Conservation (phyloP, 23 tunicate genomes). For the Trididemnum clinides region DNA sequence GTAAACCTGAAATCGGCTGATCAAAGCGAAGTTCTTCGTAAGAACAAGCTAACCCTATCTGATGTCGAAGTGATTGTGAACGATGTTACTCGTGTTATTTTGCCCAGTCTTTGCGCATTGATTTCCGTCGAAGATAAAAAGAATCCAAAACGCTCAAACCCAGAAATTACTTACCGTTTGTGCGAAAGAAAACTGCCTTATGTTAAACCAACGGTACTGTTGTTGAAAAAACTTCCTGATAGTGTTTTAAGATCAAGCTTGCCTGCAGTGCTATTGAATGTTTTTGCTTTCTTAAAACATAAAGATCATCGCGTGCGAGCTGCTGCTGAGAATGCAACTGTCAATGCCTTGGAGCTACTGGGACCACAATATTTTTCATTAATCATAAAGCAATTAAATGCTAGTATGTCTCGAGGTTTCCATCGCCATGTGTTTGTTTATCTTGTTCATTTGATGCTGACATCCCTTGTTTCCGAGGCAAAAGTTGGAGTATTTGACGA, state of each 20-base stretch:
- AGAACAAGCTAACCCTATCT: not conserved
- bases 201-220: slow-evolving; percentile 64
- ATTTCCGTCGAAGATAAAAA: slow-evolving; percentile 45
- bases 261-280: slow-evolving; percentile 55
- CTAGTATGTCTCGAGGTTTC: slow-evolving; percentile 69
- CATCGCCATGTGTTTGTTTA: slow-evolving; percentile 78
- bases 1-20: not conserved
- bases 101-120: slow-evolving; percentile 48
- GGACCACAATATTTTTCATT: slow-evolving; percentile 39
- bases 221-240: slow-evolving; percentile 58
- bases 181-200: slow-evolving; percentile 67
- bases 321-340: slow-evolving; percentile 43
- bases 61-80: not conserved
- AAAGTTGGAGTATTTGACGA: slow-evolving; percentile 66
- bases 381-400: slow-evolving; percentile 62
- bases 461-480: not conserved
- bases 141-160: slow-evolving; percentile 51
- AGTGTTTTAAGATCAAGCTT: slow-evolving; percentile 30
- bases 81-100: slow-evolving; percentile 27
- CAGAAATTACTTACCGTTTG: slow-evolving; percentile 44
- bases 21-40: not conserved
- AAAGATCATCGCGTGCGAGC: slow-evolving; percentile 46
- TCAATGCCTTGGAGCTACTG: slow-evolving; percentile 28
- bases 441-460: slow-evolving; percentile 36
- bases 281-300: slow-evolving; percentile 75